A percentile compares a stretch with the other conserved stretches of the same genome.
Conservation (phyloP, 2,888 invertebrate species). For the Cryptosula pallasiana region DNA sequence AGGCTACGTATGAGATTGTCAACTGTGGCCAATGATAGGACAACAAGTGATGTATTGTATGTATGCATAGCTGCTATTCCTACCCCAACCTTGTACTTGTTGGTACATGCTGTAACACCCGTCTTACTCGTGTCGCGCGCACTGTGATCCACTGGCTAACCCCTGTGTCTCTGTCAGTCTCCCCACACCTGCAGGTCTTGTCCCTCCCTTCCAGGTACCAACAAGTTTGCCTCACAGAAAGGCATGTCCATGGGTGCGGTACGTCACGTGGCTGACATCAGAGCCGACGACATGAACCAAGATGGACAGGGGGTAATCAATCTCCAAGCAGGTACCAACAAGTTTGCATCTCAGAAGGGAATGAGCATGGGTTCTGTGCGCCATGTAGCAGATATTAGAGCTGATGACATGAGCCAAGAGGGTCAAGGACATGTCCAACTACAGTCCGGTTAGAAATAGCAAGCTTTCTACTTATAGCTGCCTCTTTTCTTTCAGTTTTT, state of each 20-base stretch:
- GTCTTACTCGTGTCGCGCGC: no score
- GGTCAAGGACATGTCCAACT: slow-evolving; percentile 43
- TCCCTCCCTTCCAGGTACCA: slow-evolving; percentile 24
- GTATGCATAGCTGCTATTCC: no score
- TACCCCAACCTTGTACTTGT: no score
- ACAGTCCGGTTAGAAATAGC: slow-evolving; percentile 38
- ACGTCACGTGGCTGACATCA: slow-evolving; percentile 47
- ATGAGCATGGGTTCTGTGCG: slow-evolving; percentile 47
- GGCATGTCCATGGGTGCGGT: slow-evolving; percentile 32
- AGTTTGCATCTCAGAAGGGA: slow-evolving; percentile 46
- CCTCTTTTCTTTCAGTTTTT: neutral
- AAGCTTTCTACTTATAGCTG: neutral
- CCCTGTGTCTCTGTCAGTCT: neutral
- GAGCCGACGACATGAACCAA: slow-evolving; percentile 39
- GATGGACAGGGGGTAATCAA: slow-evolving; percentile 41
- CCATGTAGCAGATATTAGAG: slow-evolving; percentile 46
- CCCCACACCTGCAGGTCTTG: neutral
- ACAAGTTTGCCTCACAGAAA: slow-evolving; percentile 26
- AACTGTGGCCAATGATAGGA: no score
- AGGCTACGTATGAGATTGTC: no score
- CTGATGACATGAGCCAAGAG: slow-evolving; percentile 40
- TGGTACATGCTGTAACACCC: no score
- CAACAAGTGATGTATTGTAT: no score
- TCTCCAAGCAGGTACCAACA: slow-evolving; percentile 47
- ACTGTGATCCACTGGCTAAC: no score